Base-by-base conservation (phyloP, 2,888 invertebrate genomes). In the Xylota segnis region DNA sequence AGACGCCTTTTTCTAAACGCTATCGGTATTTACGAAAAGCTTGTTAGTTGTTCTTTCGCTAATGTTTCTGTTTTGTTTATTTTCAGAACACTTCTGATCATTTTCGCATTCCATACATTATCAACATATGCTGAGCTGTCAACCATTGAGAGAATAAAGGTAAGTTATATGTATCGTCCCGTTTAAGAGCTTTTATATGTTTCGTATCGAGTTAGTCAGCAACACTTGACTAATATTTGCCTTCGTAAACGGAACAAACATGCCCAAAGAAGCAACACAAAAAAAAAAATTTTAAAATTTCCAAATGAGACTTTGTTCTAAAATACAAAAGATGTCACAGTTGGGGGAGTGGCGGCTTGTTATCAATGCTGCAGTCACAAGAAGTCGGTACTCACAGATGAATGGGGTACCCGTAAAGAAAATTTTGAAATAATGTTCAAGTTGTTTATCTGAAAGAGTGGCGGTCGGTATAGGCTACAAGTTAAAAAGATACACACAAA, bases 121-220 rank as follows among this genome's bases (percentile, higher is more conserved):
- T 84, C 88, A 52, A 83, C 88, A 45, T 56, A 78, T 5, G 89
- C 90, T 6, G 91, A 91, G 59, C 86, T 83, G 83, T 89, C 91
- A 32, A 91, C 91, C 14, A 84, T 88, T 52, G 91, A 91, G 61
- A 88, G 91, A 86, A 91, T 91, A 58, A 90, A 89, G 88, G 91
- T 91, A 87, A 89, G 89, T 88, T 14, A 14, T 9, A 23, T 3
- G 3, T 23, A 14, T 16, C 50, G 27, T 6, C 40, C 59, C 4
- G 27, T 29, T 58, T 52, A 61, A 77, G n/a, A 77, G 68, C 52
- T 50, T 52, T 56, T 37, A 14, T 34, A 34, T 66, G 66, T 66
- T 29, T 29, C 10, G 18, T 16, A 27, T 43, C n/a, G 16, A 34
- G 23, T 32, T 50, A 40, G 40, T 23, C 12, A n/a, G n/a, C 7